These are phyloP conservation scores for Cinclus cinclus DNA, from an alignment of 2,113 vertebrate species.

Conservation along the genomic window DNA sequence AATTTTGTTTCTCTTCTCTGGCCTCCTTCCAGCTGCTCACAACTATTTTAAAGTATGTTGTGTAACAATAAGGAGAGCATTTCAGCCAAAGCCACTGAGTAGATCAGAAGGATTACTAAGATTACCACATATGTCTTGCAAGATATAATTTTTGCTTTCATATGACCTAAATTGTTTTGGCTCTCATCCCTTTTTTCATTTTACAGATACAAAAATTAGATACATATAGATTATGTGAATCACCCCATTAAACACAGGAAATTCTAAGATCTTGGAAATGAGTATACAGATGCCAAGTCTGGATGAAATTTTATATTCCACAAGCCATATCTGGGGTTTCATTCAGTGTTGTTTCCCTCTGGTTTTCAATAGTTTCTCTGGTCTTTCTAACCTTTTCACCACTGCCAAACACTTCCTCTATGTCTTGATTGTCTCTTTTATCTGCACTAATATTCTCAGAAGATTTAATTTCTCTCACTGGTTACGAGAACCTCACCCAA, in stretches of 20 bases:
- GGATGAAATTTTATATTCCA: neutral
- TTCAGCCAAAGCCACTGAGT: neutral
- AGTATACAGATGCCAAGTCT: neutral
- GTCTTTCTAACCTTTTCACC: neutral
- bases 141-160: slow-evolving; percentile 18
- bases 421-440: neutral
- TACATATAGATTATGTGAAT: neutral
- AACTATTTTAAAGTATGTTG: neutral
- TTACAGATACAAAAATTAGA: neutral
- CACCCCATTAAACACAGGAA: neutral
- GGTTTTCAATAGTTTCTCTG: neutral
- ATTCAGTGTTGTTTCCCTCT: neutral
- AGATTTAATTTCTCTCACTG: neutral
- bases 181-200: neutral
- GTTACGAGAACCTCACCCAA: neutral
- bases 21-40: neutral
- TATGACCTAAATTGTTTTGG: slow-evolving; percentile 17
- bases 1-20: neutral
- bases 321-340: neutral
- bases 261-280: neutral
- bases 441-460: neutral
- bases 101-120: slow-evolving; percentile 29
- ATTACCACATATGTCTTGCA: neutral
- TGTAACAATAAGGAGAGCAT: neutral
- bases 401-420: neutral